These are phyloP conservation scores for Pseudocheirus occidentalis DNA, from an alignment of 2,797 vertebrate species.

Conservation along the genomic window DNA sequence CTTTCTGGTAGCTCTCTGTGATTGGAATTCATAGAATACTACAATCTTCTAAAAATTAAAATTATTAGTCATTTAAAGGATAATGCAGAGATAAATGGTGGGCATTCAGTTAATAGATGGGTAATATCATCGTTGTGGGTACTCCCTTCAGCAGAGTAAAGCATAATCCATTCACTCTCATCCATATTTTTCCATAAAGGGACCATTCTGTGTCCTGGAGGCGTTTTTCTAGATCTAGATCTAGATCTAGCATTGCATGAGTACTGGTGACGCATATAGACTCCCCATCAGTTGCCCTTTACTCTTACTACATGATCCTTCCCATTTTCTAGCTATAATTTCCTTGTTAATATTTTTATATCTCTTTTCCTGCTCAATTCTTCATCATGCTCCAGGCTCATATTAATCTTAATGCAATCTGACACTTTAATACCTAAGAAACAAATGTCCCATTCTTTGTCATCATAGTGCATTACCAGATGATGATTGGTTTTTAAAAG, in stretches of 20 bases:
- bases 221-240: neutral
- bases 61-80: neutral
- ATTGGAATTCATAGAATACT: no score
- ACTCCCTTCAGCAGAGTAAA: neutral
- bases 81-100: neutral
- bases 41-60: neutral
- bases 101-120: neutral
- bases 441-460: neutral
- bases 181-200: neutral
- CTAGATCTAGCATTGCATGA: neutral
- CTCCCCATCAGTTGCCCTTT: neutral
- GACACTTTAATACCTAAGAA: neutral
- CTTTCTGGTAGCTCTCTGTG: no score
- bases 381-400: neutral
- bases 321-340: neutral
- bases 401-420: neutral
- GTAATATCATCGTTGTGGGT: neutral
- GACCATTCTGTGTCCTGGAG: neutral
- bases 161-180: neutral
- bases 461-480: neutral
- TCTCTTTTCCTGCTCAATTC: neutral
- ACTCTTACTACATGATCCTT: neutral
- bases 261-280: no score
- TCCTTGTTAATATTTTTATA: neutral
- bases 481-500: neutral